Conservation (phyloP, 2,888 invertebrate species). For the Lottia scabra region DNA sequence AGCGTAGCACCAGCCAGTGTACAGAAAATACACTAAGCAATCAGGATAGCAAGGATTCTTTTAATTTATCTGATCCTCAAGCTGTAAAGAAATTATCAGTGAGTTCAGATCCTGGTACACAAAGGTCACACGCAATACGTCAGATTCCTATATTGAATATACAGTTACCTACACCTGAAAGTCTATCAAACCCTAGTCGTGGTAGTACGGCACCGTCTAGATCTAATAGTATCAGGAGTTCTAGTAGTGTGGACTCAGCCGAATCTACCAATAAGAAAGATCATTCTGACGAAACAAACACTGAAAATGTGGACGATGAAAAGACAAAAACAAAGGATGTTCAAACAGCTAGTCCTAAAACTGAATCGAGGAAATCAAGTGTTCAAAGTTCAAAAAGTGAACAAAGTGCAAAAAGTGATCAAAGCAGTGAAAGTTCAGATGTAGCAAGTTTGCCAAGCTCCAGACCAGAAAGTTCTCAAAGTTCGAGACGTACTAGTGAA, state of each 20-base stretch:
- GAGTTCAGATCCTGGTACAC: not conserved
- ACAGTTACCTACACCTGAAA: not conserved
- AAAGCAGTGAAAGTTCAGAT: not conserved
- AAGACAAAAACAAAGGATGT: not conserved
- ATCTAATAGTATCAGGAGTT: too few species aligned
- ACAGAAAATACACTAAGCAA: constrained; percentile 26
- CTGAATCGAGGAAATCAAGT: not conserved
- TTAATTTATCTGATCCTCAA: constrained; percentile 19
- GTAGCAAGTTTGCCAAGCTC: not conserved
- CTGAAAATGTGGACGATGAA: not conserved
- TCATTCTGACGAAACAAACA: not conserved
- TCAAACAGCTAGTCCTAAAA: too few species aligned
- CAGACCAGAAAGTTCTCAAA: not conserved
- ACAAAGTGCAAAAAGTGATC: not conserved
- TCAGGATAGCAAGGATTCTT: constrained; percentile 31
- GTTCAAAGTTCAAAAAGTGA: not conserved
- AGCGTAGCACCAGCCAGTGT: constrained; percentile 23
- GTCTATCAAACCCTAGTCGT: not conserved
- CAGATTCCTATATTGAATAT: not conserved
- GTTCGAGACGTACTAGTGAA: not conserved
- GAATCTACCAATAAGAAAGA: not conserved
- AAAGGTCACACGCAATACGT: not conserved
- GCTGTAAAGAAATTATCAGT: not conserved
- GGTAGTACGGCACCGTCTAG: not conserved
- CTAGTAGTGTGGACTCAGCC: not conserved